phyloP scores from a whole-genome alignment of 2,888 invertebrate genomes.

The Danaus chrysippus region DNA sequence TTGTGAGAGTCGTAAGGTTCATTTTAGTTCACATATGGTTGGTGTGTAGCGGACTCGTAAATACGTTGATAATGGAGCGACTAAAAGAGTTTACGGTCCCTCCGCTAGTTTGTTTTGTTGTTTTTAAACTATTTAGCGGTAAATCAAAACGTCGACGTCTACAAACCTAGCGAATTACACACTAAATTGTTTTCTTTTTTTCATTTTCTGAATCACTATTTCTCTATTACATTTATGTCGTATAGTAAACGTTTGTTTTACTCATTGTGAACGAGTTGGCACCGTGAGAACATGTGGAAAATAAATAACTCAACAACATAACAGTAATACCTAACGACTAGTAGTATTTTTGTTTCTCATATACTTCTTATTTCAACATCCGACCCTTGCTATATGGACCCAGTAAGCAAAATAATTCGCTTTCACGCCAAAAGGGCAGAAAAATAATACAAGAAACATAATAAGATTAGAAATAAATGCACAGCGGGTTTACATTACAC shows the following conservation, averaged over 20 bases:
- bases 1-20: constrained; percentile 15
- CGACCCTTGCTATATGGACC: not conserved
- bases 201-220: constrained; percentile 5
- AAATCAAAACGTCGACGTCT: constrained; percentile 19
- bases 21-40: constrained; percentile 16
- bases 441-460: constrained; percentile 13
- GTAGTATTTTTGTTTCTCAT: not conserved
- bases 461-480: constrained; percentile 17
- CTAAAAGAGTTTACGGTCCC: constrained; percentile 32
- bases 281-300: too few species aligned
- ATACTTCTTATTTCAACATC: constrained; percentile 1
- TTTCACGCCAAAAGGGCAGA: constrained; percentile 11
- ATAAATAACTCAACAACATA: too few species aligned
- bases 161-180: not conserved
- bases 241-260: too few species aligned
- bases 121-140: constrained; percentile 22
- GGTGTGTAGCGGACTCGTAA: constrained; percentile 20
- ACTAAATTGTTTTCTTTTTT: not conserved
- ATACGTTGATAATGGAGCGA: constrained; percentile 34
- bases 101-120: constrained; percentile 26
- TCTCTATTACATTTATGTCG: not conserved
- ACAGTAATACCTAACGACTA: too few species aligned
- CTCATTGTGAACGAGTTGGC: too few species aligned
- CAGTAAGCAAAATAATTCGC: constrained; percentile 14
- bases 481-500: constrained; percentile 13